A percentile compares a stretch with the other conserved stretches of the same genome.
Conservation (phyloP, 2,113 vertebrate genomes). For the Erinaceus europaeus region DNA sequence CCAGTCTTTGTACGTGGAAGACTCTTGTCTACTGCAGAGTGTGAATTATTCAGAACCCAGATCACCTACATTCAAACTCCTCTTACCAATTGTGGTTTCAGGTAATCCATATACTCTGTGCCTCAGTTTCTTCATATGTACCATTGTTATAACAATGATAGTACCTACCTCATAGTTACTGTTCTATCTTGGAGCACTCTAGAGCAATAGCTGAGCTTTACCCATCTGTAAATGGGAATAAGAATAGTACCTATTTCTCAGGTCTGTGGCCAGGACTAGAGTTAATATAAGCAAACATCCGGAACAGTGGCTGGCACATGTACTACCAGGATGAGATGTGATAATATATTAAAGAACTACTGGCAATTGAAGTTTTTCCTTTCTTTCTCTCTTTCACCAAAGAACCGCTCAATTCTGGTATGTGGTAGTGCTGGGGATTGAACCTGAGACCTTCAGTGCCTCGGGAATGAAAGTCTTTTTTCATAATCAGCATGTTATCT, state of each 20-base stretch:
- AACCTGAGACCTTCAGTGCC: too few species aligned
- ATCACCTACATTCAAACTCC: not conserved
- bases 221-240: not conserved
- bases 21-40: not conserved
- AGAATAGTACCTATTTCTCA: not conserved
- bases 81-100: too few species aligned
- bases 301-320: not conserved
- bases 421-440: too few species aligned
- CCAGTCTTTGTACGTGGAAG: not conserved
- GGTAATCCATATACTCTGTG: not conserved
- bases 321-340: not conserved
- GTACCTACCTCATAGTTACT: not conserved
- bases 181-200: not conserved
- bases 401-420: too few species aligned
- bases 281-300: not conserved
- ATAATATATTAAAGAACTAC: not conserved
- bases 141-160: not conserved
- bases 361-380: not conserved
- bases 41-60: not conserved
- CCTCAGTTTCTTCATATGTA: not conserved
- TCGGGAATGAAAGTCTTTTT: too few species aligned
- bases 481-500: too few species aligned
- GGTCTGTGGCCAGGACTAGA: not conserved
- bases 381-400: too few species aligned
- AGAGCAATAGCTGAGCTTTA: not conserved